Percentiles rank a stretch among this genome's conserved stretches.
phyloP scores from a whole-genome alignment of 2,888 invertebrate genomes.

The Pediacus dermestoides region DNA sequence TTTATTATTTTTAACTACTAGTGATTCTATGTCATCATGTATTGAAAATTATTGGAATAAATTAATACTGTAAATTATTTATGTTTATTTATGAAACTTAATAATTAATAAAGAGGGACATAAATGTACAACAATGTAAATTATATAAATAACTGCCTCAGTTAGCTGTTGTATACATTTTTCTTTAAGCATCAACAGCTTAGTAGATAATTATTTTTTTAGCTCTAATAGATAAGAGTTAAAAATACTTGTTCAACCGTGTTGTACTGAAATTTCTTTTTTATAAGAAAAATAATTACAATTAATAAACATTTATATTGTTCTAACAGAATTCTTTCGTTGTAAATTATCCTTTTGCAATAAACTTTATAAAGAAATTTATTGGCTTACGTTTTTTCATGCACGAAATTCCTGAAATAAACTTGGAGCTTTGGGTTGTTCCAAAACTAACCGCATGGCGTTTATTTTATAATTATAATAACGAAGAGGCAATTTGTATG shows the following conservation, averaged over 20 bases:
- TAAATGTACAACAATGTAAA: constrained; percentile 35
- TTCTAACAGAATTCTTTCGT: constrained; percentile 26
- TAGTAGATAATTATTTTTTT: constrained; percentile 21
- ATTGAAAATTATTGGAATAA: constrained; percentile 26
- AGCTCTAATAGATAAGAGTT: constrained; percentile 23
- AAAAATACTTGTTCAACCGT: constrained; percentile 22
- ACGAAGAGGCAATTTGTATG: no score
- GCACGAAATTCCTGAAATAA: no score
- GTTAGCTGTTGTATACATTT: no score
- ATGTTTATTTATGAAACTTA: constrained; percentile 32
- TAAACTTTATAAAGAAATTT: constrained; percentile 34
- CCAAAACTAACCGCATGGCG: no score
- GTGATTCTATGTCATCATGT: constrained; percentile 27
- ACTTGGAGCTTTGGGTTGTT: no score
- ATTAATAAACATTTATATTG: constrained; percentile 23
- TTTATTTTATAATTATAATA: no score
- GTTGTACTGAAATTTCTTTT: constrained; percentile 22
- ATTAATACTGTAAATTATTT: constrained; percentile 29
- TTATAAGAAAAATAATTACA: constrained; percentile 20
- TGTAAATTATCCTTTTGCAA: constrained; percentile 37
- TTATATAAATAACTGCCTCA: background rate
- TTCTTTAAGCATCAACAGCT: constrained; percentile 18
- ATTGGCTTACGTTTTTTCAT: no score
- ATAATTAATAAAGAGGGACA: constrained; percentile 25
- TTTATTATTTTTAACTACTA: constrained; percentile 28